Evolutionary conservation across 2,113 vertebrate genomes (phyloP).

Genomic region (Chaetops frenatus): DNA sequence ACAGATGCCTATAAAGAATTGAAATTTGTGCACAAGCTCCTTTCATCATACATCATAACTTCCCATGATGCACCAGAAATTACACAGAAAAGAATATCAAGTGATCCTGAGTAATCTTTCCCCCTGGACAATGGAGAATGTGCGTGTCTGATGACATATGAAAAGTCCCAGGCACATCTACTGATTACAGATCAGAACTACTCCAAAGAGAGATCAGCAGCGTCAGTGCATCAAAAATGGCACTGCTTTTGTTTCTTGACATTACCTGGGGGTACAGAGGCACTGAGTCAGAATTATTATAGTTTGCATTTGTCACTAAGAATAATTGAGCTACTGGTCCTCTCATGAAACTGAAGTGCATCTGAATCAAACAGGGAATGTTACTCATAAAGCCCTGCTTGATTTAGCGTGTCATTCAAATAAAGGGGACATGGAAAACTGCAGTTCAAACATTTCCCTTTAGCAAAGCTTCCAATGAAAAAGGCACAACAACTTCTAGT

Average conservation of each 20-base stretch:
- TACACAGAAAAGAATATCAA: neutral
- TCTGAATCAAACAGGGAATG: neutral
- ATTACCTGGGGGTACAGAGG: neutral
- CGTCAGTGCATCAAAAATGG: neutral
- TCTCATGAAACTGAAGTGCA: neutral
- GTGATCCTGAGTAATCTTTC: neutral
- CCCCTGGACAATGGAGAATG: neutral
- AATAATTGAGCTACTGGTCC: neutral
- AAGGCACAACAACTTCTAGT: neutral
- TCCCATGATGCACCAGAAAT: neutral
- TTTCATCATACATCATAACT: neutral
- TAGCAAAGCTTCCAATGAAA: neutral
- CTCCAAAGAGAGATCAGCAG: neutral
- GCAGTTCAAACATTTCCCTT: neutral
- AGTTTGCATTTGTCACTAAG: slow-evolving; percentile 53
- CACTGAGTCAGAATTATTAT: slow-evolving; percentile 13
- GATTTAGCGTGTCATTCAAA: slow-evolving; percentile 54
- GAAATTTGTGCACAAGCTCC: neutral
- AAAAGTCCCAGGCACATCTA: neutral
- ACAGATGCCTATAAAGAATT: neutral
- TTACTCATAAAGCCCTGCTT: neutral
- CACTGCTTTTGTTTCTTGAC: neutral
- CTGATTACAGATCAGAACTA: neutral
- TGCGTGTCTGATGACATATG: neutral
- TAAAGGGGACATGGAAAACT: neutral